Evolutionary conservation across 2,113 vertebrate genomes (phyloP), one percentile per base, ranked within the genome.

Genomic region (Montifringilla adamsi): DNA sequence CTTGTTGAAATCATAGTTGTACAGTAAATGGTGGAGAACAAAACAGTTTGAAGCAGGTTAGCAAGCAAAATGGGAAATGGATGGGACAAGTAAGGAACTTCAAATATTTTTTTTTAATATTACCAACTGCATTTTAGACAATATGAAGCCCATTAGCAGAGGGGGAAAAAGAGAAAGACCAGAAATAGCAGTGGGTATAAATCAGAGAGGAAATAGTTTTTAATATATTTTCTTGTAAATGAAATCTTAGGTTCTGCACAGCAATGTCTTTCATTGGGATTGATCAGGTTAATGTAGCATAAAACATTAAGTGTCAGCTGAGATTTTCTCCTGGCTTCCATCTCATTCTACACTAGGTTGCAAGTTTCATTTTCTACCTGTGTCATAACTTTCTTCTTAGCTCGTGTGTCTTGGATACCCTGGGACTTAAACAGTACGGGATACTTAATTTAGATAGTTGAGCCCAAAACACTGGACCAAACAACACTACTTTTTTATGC

Each of bases 161-260:
- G 10, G 1, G 1, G 6, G 18, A 11, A 5, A 28, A 50, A 41
- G 28, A 74, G 41, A n/a, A 31, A 4, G 2, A 10, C 16, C 13
- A 58, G 56, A 67, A 63, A 62, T 9, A 72, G 9, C 31, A 67
- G 26, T 78, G 17, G 22, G 5, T 50, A 26, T 46, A 69, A 76
- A 87, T 20, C 7, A 66, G 28, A 78, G 19, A 80, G 3, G 7
- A 33, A 68, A 50, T 27, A 66, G 22, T 41, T 67, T 80, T 69
- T 56, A 64, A 77, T 47, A 4, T 26, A 21, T 56, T 66, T 74
- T 64, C 30, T 73, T 87, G 33, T 47, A 74, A 68, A 68, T 59
- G 2, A 60, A 50, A 11, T 69, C 24, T 67, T 63, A 41, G 6
- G 2, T 55, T 77, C 55, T 73, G 6, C 18, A 47, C 6, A 33